Evolutionary conservation across 1,140 invertebrate species (phyloP), one percentile per base, ranked within the genome.

Genomic region (Penaeus indicus): DNA sequence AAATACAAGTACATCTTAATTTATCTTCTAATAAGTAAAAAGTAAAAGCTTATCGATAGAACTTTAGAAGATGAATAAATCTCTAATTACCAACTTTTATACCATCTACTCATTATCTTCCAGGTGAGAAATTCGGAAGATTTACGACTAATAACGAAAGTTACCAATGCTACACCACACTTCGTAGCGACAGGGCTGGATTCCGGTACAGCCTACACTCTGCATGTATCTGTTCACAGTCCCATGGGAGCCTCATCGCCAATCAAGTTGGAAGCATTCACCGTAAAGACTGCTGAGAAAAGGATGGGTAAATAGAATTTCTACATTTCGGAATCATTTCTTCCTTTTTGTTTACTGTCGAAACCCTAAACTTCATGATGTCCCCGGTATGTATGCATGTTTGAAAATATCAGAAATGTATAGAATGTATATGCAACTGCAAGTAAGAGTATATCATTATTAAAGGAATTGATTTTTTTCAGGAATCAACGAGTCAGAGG

Each of bases 241-340:
- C 90, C 90, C 27, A 91, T 91, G 90, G 90, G 90, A 42, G 89
- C 86, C 79, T 91, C 90, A 13, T 62, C 87, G n/a, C 90, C 90
- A 18, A 89, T 91, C 22, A 88, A 91, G 63, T 83, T 91, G 1
- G 72, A 89, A 77, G 90, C 90, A 19, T 91, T 91, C 64, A 91
- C 90, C 10, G 88, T 91, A 64, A 91, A 91, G 85, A 91, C 90
- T 1, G 90, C 90, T 21, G 90, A 91, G 54, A 91, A 91, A 54
- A 64, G 90, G 38, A 91, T 91, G 90, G 90, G 90, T 91, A 61
- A 85, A 87, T 77, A 13, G 13, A 8, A 18, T 54, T 13, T 18
- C 64, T 7, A 22, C 27, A 0, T 38, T 54, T 19, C 16, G 62
- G 18, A 32, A 16, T 22, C 3, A 60, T 81, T 21, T n/a, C 21